Conservation (phyloP, 2,797 vertebrate genomes). For the Glyptemys insculpta region DNA sequence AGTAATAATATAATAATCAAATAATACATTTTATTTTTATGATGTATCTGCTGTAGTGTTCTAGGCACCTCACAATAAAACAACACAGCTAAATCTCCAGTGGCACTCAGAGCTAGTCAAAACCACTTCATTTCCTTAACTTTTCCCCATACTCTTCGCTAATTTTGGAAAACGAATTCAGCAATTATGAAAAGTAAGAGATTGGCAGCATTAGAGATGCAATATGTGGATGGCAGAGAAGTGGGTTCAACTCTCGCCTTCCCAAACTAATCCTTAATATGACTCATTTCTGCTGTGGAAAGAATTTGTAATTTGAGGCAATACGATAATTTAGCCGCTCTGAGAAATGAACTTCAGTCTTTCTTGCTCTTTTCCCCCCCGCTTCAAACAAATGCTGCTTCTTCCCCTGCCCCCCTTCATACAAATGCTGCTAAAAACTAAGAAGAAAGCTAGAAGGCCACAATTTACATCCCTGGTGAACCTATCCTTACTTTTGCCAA, state of each 20-base stretch:
- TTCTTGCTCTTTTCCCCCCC: not conserved
- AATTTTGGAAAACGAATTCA: slow-evolving; percentile 61
- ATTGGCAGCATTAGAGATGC: slow-evolving; percentile 35
- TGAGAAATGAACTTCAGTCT: slow-evolving; percentile 42
- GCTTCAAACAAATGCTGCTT: not conserved
- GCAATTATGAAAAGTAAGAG: slow-evolving; percentile 62
- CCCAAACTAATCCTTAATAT: slow-evolving; percentile 77
- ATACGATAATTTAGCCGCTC: slow-evolving; percentile 73
- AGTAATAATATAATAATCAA: not conserved
- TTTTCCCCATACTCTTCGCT: slow-evolving; percentile 11
- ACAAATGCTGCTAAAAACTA: not conserved
- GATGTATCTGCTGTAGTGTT: not conserved
- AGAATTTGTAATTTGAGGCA: slow-evolving; percentile 72
- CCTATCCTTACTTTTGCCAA: not conserved
- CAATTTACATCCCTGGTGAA: not conserved
- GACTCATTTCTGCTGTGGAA: slow-evolving; percentile 68
- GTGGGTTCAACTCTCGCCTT: slow-evolving; percentile 60
- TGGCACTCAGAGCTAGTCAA: not conserved
- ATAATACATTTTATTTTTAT: not conserved
- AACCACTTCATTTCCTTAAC: not conserved
- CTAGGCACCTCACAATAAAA: slow-evolving; percentile 18
- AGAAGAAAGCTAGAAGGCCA: not conserved
- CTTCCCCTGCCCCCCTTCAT: not conserved
- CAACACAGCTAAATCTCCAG: not conserved
- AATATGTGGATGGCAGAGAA: slow-evolving; percentile 28